Conservation (phyloP, 2,797 vertebrate species). For the Myotis daubentonii region DNA sequence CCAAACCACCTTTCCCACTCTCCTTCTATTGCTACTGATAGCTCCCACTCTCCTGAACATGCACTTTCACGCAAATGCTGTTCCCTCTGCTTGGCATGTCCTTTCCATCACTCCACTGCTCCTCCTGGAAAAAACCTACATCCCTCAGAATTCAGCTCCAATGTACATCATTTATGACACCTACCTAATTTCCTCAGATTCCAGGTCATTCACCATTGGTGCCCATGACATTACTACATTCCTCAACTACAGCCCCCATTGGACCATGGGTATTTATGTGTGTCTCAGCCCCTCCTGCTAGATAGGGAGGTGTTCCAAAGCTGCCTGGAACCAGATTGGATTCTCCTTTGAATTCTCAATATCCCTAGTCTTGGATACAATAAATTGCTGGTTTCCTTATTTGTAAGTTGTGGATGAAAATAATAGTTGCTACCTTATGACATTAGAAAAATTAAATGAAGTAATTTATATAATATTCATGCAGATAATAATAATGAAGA, state of each 20-base stretch:
- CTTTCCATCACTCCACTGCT: not conserved
- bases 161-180: not conserved
- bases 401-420: constrained; percentile 18
- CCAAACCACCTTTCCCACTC: not conserved
- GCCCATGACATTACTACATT: not conserved
- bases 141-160: not conserved
- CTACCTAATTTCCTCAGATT: not conserved
- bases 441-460: constrained; percentile 14
- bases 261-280: not conserved
- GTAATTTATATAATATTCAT: not conserved
- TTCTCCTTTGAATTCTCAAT: not conserved
- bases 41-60: not conserved
- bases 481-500: not conserved
- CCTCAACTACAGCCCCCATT: not conserved
- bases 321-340: not conserved
- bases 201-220: not conserved
- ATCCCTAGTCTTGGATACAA: not conserved
- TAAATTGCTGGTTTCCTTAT: not conserved
- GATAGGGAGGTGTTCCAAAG: not conserved
- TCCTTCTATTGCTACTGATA: not conserved
- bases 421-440: not conserved
- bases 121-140: not conserved
- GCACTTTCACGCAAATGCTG: not conserved
- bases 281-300: not conserved
- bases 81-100: not conserved